A percentile compares a stretch with the other conserved stretches of the same genome.
These are phyloP conservation scores for Chrysopilus asiliformis DNA, from an alignment of 2,888 invertebrate genomes.

Conservation along the genomic window DNA sequence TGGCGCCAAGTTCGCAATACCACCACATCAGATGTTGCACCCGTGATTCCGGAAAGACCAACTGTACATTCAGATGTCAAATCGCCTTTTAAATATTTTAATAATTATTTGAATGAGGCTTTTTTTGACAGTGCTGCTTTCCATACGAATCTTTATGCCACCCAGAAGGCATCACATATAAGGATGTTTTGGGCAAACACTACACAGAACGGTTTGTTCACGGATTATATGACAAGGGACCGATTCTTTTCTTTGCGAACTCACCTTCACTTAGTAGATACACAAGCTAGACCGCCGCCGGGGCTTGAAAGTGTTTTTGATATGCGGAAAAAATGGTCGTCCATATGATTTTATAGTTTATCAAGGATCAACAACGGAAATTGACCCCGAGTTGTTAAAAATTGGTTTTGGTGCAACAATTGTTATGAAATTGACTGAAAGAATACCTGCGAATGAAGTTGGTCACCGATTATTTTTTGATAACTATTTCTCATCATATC, in stretches of 20 bases:
- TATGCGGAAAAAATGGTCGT: slow-evolving; percentile 1
- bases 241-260: slow-evolving; percentile 1
- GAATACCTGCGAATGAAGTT: slow-evolving; percentile 1
- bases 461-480: slow-evolving; percentile 1
- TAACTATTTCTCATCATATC: slow-evolving; percentile 1
- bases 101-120: neutral
- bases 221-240: neutral
- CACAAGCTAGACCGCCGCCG: slow-evolving; percentile 1
- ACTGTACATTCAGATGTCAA: too few species aligned
- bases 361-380: neutral
- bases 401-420: slow-evolving; percentile 7
- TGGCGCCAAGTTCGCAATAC: too few species aligned
- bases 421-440: slow-evolving; percentile 11
- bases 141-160: slow-evolving; percentile 1
- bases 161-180: neutral
- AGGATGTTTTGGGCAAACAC: slow-evolving; percentile 2
- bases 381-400: neutral
- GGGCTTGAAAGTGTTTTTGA: slow-evolving; percentile 1
- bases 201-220: neutral
- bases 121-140: neutral
- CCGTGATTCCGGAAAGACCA: too few species aligned
- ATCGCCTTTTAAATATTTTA: slow-evolving; percentile 2
- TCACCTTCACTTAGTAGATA: slow-evolving; percentile 2
- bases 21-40: too few species aligned
- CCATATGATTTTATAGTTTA: slow-evolving; percentile 1